phyloP scores from a whole-genome alignment of 2,888 invertebrate species.

The Neria commutata region DNA sequence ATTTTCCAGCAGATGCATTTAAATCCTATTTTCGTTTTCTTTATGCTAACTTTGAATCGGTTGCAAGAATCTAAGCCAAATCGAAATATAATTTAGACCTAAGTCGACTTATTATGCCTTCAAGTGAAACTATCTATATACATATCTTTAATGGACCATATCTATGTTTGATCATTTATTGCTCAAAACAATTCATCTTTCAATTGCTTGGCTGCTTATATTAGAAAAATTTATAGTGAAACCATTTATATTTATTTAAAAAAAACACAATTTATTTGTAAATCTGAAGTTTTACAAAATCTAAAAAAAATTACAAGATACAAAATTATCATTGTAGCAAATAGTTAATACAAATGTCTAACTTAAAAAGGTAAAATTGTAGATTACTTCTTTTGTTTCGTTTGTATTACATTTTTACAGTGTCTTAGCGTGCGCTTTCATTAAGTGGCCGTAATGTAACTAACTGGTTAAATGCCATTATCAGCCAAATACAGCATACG shows the following conservation, averaged over 20 bases:
- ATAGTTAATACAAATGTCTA: slow-evolving; percentile 21
- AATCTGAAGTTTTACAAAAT: slow-evolving; percentile 37
- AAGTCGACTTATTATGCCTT: too few species aligned
- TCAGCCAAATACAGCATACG: not conserved
- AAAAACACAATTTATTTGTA: slow-evolving; percentile 35
- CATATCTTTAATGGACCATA: too few species aligned
- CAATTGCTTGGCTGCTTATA: too few species aligned
- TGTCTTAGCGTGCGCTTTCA: not conserved
- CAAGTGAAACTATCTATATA: too few species aligned
- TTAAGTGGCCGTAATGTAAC: not conserved
- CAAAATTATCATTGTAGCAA: slow-evolving; percentile 23
- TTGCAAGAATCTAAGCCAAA: too few species aligned
- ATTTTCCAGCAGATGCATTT: too few species aligned
- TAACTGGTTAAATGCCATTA: not conserved
- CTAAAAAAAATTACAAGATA: slow-evolving; percentile 33
- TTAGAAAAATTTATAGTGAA: too few species aligned
- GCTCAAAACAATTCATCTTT: too few species aligned
- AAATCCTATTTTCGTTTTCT: too few species aligned
- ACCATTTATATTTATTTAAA: slow-evolving; percentile 26
- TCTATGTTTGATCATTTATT: too few species aligned
- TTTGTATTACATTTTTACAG: not conserved
- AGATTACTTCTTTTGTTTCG: not conserved
- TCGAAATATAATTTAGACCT: too few species aligned
- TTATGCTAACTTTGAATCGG: too few species aligned
- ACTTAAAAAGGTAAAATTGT: slow-evolving; percentile 12